A percentile compares a stretch with the other conserved stretches of the same genome.
phyloP scores from a whole-genome alignment of 1,140 invertebrate species.

The Mizuhopecten yessoensis region DNA sequence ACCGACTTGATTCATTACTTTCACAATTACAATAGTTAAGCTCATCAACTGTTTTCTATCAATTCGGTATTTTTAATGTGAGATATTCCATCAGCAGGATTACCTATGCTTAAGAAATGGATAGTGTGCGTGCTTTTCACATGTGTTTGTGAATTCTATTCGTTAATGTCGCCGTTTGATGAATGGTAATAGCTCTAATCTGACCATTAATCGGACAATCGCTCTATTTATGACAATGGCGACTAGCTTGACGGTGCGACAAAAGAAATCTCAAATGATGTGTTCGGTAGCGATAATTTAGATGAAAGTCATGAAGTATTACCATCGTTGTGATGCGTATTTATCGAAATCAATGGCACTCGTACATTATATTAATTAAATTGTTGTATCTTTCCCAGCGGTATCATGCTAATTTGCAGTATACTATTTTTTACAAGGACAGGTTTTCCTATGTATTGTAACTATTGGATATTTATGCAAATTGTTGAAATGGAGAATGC shows the following conservation, averaged over 20 bases:
- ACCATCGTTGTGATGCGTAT: neutral
- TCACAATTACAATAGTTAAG: neutral
- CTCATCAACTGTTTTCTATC: neutral
- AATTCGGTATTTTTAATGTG: neutral
- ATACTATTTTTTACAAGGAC: too few species aligned
- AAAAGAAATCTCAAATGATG: slow-evolving; percentile 8
- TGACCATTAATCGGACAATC: slow-evolving; percentile 4
- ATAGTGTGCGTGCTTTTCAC: slow-evolving; percentile 1
- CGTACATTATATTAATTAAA: too few species aligned
- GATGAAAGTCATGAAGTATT: neutral
- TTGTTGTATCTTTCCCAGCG: too few species aligned
- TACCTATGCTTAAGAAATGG: slow-evolving; percentile 19
- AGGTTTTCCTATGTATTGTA: too few species aligned
- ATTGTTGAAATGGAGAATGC: too few species aligned
- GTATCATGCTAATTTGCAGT: too few species aligned
- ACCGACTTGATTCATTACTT: neutral
- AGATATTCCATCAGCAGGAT: slow-evolving; percentile 3
- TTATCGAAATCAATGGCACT: neutral
- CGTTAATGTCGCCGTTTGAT: slow-evolving; percentile 18
- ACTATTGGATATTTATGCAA: too few species aligned
- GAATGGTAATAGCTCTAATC: neutral
- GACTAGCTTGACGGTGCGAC: neutral
- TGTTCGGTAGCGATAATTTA: neutral
- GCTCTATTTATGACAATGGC: neutral
- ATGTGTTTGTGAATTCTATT: neutral